Percentiles rank a stretch among this genome's conserved stretches.
phyloP scores from a whole-genome alignment of 2,888 invertebrate genomes.

The Melanargia galathea region DNA sequence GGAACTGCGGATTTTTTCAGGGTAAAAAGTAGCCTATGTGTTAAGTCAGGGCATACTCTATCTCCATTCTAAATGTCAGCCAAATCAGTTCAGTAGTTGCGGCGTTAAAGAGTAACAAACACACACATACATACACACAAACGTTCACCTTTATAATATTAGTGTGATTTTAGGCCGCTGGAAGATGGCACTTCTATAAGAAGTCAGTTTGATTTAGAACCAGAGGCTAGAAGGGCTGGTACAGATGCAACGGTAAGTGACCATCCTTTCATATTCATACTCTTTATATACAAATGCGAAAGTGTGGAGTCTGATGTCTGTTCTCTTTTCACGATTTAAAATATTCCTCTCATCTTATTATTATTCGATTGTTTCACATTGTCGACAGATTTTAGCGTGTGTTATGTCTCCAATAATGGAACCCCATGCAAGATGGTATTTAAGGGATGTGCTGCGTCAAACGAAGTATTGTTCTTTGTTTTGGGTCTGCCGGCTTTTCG shows the following conservation, averaged over 20 bases:
- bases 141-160: too few relatives aligned
- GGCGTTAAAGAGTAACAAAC: too few relatives aligned
- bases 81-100: too few relatives aligned
- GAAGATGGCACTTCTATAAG: conserved; percentile 60
- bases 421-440: conserved; percentile 78
- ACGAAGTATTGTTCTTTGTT: conserved; percentile 79
- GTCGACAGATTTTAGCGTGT: conserved; percentile 59
- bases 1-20: too few relatives aligned
- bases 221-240: conserved; percentile 59
- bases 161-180: conserved; percentile 53
- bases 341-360: neutral
- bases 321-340: neutral
- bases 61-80: too few relatives aligned
- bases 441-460: conserved; percentile 84
- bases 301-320: too few relatives aligned
- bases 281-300: too few relatives aligned
- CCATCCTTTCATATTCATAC: too few relatives aligned
- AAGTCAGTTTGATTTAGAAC: conserved; percentile 62
- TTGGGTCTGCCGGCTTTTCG: conserved; percentile 67
- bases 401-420: conserved; percentile 83
- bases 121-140: too few relatives aligned
- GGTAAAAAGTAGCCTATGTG: too few relatives aligned
- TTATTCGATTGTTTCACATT: neutral
- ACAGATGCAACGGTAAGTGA: conserved; percentile 63
- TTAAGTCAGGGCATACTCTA: too few relatives aligned